A percentile compares a stretch with the other conserved stretches of the same genome.
Evolutionary conservation across 1,140 invertebrate species (phyloP).

Genomic region (Zaprionus camerounensis): DNA sequence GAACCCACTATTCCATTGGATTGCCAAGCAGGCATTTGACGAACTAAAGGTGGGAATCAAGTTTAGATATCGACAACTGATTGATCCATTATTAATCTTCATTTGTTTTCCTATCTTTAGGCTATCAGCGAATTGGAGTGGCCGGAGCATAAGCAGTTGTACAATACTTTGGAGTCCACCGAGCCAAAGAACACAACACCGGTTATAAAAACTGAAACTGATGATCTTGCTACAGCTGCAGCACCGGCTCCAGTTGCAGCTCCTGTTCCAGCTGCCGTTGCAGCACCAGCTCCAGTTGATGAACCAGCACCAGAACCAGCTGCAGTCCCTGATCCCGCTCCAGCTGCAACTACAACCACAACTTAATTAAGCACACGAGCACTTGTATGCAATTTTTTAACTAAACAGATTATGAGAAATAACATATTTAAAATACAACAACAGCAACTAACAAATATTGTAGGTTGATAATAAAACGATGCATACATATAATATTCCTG

Average conservation of each 20-base stretch:
- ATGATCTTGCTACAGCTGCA: not conserved
- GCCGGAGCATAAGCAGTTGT: conserved; percentile 52
- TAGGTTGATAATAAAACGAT: conserved; percentile 42
- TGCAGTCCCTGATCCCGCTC: not conserved
- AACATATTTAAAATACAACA: conserved; percentile 11
- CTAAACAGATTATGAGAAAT: conserved; percentile 17
- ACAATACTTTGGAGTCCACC: conserved; percentile 22
- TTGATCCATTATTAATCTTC: not conserved
- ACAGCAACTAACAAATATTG: conserved; percentile 20
- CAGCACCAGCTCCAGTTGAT: not conserved
- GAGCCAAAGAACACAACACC: conserved; percentile 12
- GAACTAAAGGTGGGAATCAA: conserved; percentile 49
- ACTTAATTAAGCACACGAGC: conserved; percentile 18
- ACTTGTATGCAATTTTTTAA: conserved; percentile 39
- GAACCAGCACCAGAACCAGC: not conserved
- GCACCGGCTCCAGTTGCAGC: not conserved
- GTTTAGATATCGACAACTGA: not conserved
- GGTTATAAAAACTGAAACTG: not conserved
- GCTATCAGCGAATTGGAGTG: conserved; percentile 69
- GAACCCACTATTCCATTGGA: conserved; percentile 64
- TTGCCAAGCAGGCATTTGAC: conserved; percentile 67
- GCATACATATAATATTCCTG: conserved; percentile 26
- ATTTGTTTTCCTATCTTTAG: conserved; percentile 14
- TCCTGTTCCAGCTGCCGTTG: not conserved
- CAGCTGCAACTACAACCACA: not conserved